Evolutionary conservation across 2,797 vertebrate genomes (phyloP), one percentile per base, ranked within the genome.

Genomic region (Xenopus petersii): DNA sequence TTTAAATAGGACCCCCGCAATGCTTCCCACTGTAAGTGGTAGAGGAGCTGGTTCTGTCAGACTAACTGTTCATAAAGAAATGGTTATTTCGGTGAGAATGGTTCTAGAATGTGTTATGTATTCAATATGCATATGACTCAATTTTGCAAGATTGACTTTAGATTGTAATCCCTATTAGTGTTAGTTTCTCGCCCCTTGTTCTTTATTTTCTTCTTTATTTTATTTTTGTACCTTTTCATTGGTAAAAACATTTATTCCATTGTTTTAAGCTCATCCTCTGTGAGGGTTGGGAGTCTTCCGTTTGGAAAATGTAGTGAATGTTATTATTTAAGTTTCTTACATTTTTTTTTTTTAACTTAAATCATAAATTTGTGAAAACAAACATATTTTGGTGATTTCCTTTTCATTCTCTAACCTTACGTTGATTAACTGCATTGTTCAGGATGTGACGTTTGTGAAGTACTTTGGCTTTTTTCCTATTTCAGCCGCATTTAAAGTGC

Each of bases 251-350:
- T 36, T 33, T 63, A 12, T 16, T 63, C 33, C 33, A 36, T 36
- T 63, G 30, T 21, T 63, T 30, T 36, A 11, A 60, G 60, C 62
- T 64, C 62, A 64, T 64, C 62, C 62, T 64, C 62, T 64, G 62
- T 64, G 62, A 64, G 62, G 62, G 46, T 64, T 64, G 62, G 36
- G 62, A 2, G 46, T 42, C 16, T 1, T 64, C 16, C 46, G 36
- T 24, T 13, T 30, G 54, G 60, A 62, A 62, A 24, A 4, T 33
- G 24, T 12, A 12, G 12, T 62, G 60, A 62, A 62, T 62, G 8
- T 49, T 49, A 11, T 49, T 49, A 49, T 11, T 49, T 21, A 21
- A 21, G 21, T 21, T 21, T 21, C 21, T 21, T 21, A 21, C 21
- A 21, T 21, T 21, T 21, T 21, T 21, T 21, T 49, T 10, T 49